These are phyloP conservation scores for Strix uralensis DNA, from an alignment of 2,113 vertebrate species.

Conservation along the genomic window DNA sequence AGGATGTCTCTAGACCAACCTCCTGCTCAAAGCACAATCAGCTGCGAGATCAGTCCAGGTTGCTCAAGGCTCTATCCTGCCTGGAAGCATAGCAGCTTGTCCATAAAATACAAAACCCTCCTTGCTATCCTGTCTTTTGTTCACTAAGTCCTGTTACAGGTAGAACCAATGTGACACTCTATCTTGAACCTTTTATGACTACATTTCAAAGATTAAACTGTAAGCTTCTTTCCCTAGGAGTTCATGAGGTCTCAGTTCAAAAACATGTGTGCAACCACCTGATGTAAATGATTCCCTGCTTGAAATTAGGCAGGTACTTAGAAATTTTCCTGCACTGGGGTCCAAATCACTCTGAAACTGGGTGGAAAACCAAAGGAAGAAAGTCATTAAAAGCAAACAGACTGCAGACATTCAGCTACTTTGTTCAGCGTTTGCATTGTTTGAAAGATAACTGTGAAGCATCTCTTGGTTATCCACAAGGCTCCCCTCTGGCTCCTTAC, in stretches of 20 bases:
- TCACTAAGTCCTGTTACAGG: not conserved
- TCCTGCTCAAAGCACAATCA: not conserved
- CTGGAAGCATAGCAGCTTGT: not conserved
- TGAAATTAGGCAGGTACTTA: not conserved
- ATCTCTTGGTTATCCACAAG: not conserved
- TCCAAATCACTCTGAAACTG: not conserved
- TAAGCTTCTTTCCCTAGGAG: not conserved
- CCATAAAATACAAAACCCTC: not conserved
- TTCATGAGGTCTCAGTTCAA: not conserved
- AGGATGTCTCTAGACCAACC: not conserved
- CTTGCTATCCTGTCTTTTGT: not conserved
- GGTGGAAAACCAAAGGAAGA: not conserved
- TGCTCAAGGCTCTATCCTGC: not conserved
- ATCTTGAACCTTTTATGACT: not conserved
- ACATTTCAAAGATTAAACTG: not conserved
- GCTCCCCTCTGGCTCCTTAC: constrained; percentile 2
- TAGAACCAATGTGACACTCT: not conserved
- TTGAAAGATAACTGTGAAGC: not conserved
- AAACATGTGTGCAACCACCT: not conserved
- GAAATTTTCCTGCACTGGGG: not conserved
- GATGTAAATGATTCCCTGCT: not conserved
- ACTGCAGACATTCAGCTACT: not conserved
- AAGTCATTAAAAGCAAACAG: not conserved
- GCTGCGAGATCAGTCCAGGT: not conserved
- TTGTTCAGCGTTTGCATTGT: not conserved